Evolutionary conservation across 2,113 vertebrate species (phyloP).

Genomic region (Labrus mixtus): DNA sequence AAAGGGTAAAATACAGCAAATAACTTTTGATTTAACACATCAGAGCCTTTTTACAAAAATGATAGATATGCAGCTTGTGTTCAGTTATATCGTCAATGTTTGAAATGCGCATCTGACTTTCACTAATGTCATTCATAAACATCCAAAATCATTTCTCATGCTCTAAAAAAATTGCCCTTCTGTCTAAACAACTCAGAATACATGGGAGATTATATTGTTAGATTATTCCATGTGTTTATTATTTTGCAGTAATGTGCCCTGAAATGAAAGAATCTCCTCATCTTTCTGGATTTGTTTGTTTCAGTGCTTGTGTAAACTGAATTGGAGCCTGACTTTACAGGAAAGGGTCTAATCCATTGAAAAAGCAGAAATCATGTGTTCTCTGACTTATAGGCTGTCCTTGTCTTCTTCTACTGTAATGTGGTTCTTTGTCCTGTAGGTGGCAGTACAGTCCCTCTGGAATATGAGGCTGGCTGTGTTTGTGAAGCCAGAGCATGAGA

Average conservation of each 20-base stretch:
- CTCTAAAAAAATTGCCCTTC: too few relatives aligned
- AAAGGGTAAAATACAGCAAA: too few relatives aligned
- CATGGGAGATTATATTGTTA: too few relatives aligned
- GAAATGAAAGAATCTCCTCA: neutral
- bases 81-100: too few relatives aligned
- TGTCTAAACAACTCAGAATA: too few relatives aligned
- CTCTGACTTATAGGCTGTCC: neutral
- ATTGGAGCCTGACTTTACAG: neutral
- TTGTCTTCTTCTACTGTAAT: slow-evolving; percentile 40
- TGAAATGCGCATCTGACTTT: too few relatives aligned
- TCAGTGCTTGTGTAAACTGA: neutral
- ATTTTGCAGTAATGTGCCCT: neutral
- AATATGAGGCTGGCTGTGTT: slow-evolving; percentile 90
- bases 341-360: neutral
- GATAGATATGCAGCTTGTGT: too few relatives aligned
- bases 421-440: slow-evolving; percentile 73
- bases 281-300: neutral
- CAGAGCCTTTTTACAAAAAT: too few relatives aligned
- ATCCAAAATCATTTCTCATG: too few relatives aligned
- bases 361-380: neutral
- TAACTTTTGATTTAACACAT: too few relatives aligned
- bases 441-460: slow-evolving; percentile 91
- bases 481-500: slow-evolving; percentile 87
- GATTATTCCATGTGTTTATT: neutral
- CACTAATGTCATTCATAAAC: too few relatives aligned